Evolutionary conservation across 2,797 vertebrate genomes (phyloP).

Genomic region (Champsocephalus esox): DNA sequence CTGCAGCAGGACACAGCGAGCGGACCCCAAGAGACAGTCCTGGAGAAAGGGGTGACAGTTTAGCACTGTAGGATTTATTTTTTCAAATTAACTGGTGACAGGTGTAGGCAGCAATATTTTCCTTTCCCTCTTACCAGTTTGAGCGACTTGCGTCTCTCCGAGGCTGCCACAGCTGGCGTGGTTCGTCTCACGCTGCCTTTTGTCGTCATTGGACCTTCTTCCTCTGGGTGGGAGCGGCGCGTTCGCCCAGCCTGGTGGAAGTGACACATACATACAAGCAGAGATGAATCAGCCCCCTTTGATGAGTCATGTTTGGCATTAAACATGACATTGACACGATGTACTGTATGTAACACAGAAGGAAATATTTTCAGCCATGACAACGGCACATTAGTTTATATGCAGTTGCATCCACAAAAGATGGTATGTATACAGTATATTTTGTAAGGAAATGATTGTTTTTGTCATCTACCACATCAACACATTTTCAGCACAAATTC

Average conservation of each 20-base stretch:
- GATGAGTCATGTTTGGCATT: not conserved
- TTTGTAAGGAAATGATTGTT: not conserved
- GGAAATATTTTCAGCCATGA: not conserved
- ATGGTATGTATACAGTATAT: no score
- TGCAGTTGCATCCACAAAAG: not conserved
- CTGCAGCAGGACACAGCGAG: conserved; percentile 88
- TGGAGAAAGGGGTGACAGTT: conserved; percentile 56
- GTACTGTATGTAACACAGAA: not conserved
- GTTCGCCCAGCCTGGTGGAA: conserved; percentile 66
- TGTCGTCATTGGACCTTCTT: conserved; percentile 62
- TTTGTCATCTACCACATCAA: not conserved
- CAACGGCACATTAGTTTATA: not conserved
- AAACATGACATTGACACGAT: not conserved
- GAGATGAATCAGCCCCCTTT: not conserved
- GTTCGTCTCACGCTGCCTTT: conserved; percentile 65
- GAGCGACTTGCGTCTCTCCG: conserved; percentile 88
- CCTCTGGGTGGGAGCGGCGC: conserved; percentile 80
- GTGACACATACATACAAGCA: not conserved
- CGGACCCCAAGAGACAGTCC: conserved; percentile 90
- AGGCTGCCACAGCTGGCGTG: conserved; percentile 84
- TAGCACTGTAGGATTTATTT: not conserved
- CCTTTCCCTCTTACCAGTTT: conserved; percentile 85
- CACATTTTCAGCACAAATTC: not conserved
- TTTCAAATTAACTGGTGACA: not conserved
- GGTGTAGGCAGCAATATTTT: not conserved